Base-by-base conservation (phyloP, 2,797 vertebrate species). In the Takifugu ocellatus region DNA sequence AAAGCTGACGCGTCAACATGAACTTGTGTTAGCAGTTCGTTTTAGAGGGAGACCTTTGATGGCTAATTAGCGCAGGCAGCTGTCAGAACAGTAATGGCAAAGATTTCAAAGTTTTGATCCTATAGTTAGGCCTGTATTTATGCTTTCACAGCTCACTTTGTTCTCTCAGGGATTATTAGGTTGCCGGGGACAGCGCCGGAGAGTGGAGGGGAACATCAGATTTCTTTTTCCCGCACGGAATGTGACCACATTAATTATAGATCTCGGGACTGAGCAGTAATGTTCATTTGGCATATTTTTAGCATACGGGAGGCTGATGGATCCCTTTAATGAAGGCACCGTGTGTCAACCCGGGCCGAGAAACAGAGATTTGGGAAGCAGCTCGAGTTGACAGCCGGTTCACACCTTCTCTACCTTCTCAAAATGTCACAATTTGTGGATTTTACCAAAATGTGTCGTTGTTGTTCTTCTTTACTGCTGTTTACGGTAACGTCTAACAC, bases 51-150 rank as follows among this genome's bases (percentile, higher is more conserved):
- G 53, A 72, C 61, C 44, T 84, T 89, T 85, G 83, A 88, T 87
- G 83, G 76, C 74, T 92, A 92, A 94, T 91, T 85, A 81, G 66
- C 81, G 84, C 72, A 84, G 92, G 90, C 92, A 93, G 88, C 89
- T 92, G 92, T 93, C 93, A 92, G 89, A 81, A 76, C 86, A 56
- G 84, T 88, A 91, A 91, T 83, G 82, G 77, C 85, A 74, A 69
- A 72, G 84, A 89, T 81, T 83, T 81, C 83, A 88, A 88, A 89
- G 88, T 88, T 88, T 87, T 89, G 89, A 88, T 88, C 70, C 68
- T 66, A 63, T 58, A 78, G 75, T 85, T 84, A 79, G 36, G 36
- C 36, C 36, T 14, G 36, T 89, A 91, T 89, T 89, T 86, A 81
- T 85, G 84, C 82, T 89, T 86, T 90, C 80, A 68, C 82, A 82